These are phyloP conservation scores for Gandaritis pyraliata DNA, from an alignment of 2,888 invertebrate species.

Conservation along the genomic window DNA sequence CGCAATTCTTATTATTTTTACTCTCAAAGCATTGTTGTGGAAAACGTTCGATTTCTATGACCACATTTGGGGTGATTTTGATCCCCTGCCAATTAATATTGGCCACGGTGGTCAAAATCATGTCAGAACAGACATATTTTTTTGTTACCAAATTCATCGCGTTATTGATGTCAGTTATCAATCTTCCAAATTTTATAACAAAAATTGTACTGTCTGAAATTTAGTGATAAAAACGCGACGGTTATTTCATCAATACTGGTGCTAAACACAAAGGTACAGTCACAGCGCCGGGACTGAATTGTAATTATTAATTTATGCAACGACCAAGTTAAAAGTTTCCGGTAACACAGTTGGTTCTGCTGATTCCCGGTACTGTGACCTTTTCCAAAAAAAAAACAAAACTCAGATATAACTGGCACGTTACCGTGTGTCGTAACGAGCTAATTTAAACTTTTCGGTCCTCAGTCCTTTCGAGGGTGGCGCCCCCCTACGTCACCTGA, in stretches of 20 bases:
- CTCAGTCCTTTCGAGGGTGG: slow-evolving; percentile 68
- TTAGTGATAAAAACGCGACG: slow-evolving; percentile 6
- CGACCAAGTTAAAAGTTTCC: slow-evolving; percentile 62
- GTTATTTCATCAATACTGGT: slow-evolving; percentile 7
- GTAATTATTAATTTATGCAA: slow-evolving; percentile 75
- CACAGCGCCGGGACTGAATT: slow-evolving; percentile 41
- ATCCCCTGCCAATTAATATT: slow-evolving; percentile 83
- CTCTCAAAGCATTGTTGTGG: slow-evolving; percentile 65
- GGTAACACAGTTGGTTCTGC: slow-evolving; percentile 68
- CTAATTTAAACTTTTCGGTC: slow-evolving; percentile 84
- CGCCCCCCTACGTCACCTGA: slow-evolving; percentile 74
- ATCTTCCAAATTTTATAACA: slow-evolving; percentile 18
- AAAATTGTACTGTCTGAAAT: slow-evolving; percentile 14
- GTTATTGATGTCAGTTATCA: slow-evolving; percentile 34
- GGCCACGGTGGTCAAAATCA: slow-evolving; percentile 77
- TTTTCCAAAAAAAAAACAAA: slow-evolving; percentile 79
- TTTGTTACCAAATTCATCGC: slow-evolving; percentile 45
- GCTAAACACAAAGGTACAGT: slow-evolving; percentile 12
- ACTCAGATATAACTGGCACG: slow-evolving; percentile 71
- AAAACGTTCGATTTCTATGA: slow-evolving; percentile 69
- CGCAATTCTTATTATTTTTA: slow-evolving; percentile 75
- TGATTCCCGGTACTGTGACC: slow-evolving; percentile 49
- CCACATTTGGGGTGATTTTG: slow-evolving; percentile 59
- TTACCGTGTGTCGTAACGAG: slow-evolving; percentile 80
- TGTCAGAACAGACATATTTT: slow-evolving; percentile 73